phyloP scores from a whole-genome alignment of 2,888 invertebrate species.

The Drosophila anceps region DNA sequence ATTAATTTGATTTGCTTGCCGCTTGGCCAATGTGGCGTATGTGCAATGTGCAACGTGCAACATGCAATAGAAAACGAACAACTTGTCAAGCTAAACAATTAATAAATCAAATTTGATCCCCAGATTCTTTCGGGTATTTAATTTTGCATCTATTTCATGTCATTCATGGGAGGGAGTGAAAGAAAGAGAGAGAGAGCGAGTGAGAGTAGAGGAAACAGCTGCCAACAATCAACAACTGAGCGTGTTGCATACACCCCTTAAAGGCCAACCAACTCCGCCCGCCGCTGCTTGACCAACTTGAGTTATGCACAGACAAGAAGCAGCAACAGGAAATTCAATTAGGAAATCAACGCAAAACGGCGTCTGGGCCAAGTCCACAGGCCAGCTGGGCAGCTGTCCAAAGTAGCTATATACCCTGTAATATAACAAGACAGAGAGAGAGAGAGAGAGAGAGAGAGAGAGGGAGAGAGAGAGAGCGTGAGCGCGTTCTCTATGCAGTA shows the following conservation, averaged over 20 bases:
- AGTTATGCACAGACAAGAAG: constrained; percentile 18
- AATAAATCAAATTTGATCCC: constrained; percentile 73
- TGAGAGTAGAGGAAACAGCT: constrained; percentile 18
- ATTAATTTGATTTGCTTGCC: constrained; percentile 66
- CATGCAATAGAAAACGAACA: constrained; percentile 32
- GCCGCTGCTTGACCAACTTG: constrained; percentile 4
- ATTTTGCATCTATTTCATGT: constrained; percentile 64
- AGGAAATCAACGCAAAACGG: constrained; percentile 51
- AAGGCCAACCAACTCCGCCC: neutral
- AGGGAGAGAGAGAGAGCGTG: neutral
- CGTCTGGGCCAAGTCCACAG: constrained; percentile 16
- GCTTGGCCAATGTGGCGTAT: constrained; percentile 19
- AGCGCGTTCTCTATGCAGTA: too few species aligned
- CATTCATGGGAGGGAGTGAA: constrained; percentile 13
- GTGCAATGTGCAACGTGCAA: constrained; percentile 19
- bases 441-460: neutral
- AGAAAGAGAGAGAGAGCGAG: neutral
- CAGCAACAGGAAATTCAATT: constrained; percentile 57
- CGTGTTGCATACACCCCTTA: neutral
- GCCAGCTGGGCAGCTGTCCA: constrained; percentile 9
- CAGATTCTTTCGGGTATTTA: constrained; percentile 51
- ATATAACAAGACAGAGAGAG: too few species aligned
- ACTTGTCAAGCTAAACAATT: constrained; percentile 72
- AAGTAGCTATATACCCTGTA: constrained; percentile 16
- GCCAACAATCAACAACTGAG: constrained; percentile 39